Conservation (phyloP, 1,140 invertebrate genomes). For the Anagrus nilaparvatae region DNA sequence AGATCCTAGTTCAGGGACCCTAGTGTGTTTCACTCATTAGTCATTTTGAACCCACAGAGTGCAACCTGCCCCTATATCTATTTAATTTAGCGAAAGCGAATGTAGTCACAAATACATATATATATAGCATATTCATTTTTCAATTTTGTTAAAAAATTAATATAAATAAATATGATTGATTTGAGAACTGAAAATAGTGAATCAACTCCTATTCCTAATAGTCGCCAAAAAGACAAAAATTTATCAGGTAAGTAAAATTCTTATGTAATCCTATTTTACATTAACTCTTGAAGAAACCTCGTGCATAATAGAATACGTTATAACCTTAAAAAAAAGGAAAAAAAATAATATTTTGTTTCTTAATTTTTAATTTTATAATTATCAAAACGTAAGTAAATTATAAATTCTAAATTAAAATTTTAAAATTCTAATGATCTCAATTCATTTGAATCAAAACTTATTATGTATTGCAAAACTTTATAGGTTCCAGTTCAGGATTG, state of each 20-base stretch:
- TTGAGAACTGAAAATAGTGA: conserved; percentile 21
- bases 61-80: no score
- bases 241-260: conserved; percentile 22
- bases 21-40: no score
- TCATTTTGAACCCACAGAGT: no score
- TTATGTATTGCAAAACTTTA: not conserved
- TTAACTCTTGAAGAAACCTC: not conserved
- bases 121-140: no score
- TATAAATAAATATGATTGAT: conserved; percentile 28
- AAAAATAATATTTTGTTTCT: not conserved
- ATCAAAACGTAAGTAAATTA: not conserved
- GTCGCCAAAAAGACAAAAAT: conserved; percentile 18
- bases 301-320: not conserved
- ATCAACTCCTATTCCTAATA: conserved; percentile 10
- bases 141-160: not conserved
- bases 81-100: no score
- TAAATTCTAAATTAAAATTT: not conserved
- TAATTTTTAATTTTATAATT: conserved; percentile 8
- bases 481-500: conserved; percentile 29
- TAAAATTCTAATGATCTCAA: not conserved
- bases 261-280: not conserved
- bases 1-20: no score
- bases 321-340: conserved; percentile 4
- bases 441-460: not conserved
- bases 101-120: no score